Conservation (phyloP, 2,797 vertebrate species). For the Dromococcyx pavoninus region DNA sequence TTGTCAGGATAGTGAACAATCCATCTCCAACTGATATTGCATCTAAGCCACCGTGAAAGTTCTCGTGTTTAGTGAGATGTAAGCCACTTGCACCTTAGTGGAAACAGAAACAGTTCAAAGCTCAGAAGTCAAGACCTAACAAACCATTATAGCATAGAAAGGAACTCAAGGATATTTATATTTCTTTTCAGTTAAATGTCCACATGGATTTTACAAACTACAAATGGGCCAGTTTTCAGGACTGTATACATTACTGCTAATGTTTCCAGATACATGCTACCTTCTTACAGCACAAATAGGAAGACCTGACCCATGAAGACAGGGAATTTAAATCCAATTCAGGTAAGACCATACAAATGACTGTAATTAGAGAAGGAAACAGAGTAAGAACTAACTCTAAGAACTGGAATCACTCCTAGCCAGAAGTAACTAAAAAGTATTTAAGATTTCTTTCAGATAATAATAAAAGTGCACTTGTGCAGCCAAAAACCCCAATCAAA, state of each 20-base stretch:
- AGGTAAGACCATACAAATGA: background rate
- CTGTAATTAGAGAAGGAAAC: background rate
- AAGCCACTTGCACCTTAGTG: constrained; percentile 94
- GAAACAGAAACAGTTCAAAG: background rate
- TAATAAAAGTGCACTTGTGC: background rate
- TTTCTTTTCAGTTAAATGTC: background rate
- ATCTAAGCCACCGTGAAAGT: constrained; percentile 96
- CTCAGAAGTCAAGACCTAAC: background rate
- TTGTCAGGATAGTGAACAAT: constrained; percentile 96
- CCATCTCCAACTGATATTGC: constrained; percentile 98
- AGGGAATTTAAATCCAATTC: background rate
- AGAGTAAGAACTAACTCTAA: background rate
- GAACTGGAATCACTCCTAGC: background rate
- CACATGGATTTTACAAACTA: background rate
- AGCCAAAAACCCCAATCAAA: background rate
- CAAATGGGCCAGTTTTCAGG: background rate
- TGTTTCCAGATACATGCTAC: background rate
- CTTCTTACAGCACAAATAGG: background rate
- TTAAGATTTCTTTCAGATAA: background rate
- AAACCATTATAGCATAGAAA: background rate
- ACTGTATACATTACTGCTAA: background rate
- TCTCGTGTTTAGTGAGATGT: constrained; percentile 98
- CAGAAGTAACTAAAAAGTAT: background rate
- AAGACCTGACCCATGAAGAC: background rate
- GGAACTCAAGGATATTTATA: background rate